Percentiles rank a stretch among this genome's conserved stretches.
Conservation (phyloP, 2,888 invertebrate genomes). For the Notocelia uddmanniana region DNA sequence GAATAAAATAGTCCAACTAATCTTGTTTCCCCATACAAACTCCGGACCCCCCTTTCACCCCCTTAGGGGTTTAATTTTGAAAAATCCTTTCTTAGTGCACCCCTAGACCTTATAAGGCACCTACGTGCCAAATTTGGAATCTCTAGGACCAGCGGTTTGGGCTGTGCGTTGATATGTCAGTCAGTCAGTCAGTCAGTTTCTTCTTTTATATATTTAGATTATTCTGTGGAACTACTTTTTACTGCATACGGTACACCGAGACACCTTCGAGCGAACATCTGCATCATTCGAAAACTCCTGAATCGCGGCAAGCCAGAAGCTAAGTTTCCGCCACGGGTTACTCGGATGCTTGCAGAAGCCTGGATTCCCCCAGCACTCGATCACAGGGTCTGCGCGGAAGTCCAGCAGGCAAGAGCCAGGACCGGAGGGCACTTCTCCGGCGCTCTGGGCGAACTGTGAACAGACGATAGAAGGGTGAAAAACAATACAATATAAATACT, state of each 20-base stretch:
- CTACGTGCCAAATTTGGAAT: no score
- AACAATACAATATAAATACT: no score
- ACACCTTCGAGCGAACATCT: slow-evolving; percentile 84
- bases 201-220: no score
- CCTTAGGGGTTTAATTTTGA: no score
- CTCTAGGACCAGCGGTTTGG: no score
- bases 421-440: slow-evolving; percentile 87
- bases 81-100: no score
- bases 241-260: slow-evolving; percentile 93
- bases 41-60: no score
- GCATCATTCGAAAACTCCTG: slow-evolving; percentile 94
- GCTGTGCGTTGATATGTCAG: no score
- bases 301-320: slow-evolving; percentile 99
- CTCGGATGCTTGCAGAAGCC: slow-evolving; percentile 98
- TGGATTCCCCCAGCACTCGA: slow-evolving; percentile 98
- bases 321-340: slow-evolving; percentile 93
- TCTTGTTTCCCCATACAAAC: no score
- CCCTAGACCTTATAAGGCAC: no score
- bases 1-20: no score
- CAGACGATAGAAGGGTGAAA: slow-evolving; percentile 12
- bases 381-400: slow-evolving; percentile 98
- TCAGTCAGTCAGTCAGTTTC: no score
- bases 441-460: slow-evolving; percentile 96
- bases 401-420: slow-evolving; percentile 99
- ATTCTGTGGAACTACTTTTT: background rate